Evolutionary conservation across 2,797 vertebrate genomes (phyloP).

Genomic region (Myotis findleyi): DNA sequence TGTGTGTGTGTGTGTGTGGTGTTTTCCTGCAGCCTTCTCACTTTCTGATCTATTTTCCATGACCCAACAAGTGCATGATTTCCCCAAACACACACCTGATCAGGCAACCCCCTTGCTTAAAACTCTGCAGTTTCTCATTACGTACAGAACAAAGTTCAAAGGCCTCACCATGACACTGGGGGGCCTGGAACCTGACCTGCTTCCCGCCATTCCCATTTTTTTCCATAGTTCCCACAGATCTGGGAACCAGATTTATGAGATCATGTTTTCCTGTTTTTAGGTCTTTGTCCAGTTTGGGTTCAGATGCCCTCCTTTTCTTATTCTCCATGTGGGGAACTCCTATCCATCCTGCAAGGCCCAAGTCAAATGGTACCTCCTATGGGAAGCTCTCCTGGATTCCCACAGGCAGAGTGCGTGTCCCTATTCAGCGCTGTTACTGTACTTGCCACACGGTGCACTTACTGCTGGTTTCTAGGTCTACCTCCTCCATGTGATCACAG

Average conservation of each 20-base stretch:
- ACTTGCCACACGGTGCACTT: too few relatives aligned
- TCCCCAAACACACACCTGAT: conserved; percentile 10
- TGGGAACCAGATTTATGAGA: neutral
- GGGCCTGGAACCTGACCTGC: neutral
- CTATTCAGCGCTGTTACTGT: too few relatives aligned
- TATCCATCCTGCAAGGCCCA: neutral
- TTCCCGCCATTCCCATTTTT: neutral
- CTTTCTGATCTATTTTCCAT: conserved; percentile 47
- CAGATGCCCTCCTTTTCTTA: neutral
- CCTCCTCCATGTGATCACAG: neutral
- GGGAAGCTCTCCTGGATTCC: neutral
- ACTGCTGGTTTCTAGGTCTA: neutral
- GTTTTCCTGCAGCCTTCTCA: neutral
- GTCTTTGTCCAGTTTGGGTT: neutral
- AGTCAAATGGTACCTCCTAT: neutral
- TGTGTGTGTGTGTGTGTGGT: neutral
- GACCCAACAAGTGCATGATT: neutral
- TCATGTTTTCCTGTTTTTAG: neutral
- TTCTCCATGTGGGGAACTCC: neutral
- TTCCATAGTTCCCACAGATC: neutral
- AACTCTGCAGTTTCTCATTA: neutral
- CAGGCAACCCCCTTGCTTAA: neutral
- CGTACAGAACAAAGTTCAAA: conserved; percentile 16
- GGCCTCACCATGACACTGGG: neutral
- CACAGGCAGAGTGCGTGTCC: neutral